Evolutionary conservation across 2,888 invertebrate genomes (phyloP).

Genomic region (Myopa testacea): DNA sequence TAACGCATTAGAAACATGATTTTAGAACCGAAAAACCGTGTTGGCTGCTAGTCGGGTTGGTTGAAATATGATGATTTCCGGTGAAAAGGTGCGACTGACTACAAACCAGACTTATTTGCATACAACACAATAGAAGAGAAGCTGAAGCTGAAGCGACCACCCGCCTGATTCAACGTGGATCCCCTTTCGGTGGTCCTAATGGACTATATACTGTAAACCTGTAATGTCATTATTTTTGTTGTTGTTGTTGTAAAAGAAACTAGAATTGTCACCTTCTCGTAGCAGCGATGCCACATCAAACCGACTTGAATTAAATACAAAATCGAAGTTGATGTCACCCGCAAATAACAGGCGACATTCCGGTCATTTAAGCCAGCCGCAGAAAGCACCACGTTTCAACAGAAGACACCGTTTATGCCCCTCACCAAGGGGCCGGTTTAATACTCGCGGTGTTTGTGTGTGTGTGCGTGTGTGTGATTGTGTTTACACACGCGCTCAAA

Average conservation of each 20-base stretch:
- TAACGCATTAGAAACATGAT: conserved; percentile 22
- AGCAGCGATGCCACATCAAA: no score
- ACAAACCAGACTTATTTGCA: conserved; percentile 3
- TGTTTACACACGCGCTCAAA: neutral
- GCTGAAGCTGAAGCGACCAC: conserved; percentile 5
- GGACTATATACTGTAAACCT: neutral
- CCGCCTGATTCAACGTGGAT: conserved; percentile 6
- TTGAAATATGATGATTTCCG: conserved; percentile 9
- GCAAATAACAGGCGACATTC: neutral
- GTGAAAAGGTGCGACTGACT: conserved; percentile 4
- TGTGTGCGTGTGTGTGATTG: neutral
- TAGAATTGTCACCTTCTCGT: no score
- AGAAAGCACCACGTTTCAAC: neutral
- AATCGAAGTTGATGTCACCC: neutral
- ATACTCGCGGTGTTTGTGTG: neutral
- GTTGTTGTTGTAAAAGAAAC: no score
- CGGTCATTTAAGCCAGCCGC: conserved; percentile 21
- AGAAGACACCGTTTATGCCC: no score
- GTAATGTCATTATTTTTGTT: no score
- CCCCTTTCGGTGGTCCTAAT: neutral
- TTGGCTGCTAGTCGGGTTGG: neutral
- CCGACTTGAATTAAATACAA: no score
- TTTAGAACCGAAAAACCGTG: neutral
- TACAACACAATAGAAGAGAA: neutral
- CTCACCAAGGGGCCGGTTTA: no score